Base-by-base conservation (phyloP, 2,113 vertebrate species). In the Arizona elegans region DNA sequence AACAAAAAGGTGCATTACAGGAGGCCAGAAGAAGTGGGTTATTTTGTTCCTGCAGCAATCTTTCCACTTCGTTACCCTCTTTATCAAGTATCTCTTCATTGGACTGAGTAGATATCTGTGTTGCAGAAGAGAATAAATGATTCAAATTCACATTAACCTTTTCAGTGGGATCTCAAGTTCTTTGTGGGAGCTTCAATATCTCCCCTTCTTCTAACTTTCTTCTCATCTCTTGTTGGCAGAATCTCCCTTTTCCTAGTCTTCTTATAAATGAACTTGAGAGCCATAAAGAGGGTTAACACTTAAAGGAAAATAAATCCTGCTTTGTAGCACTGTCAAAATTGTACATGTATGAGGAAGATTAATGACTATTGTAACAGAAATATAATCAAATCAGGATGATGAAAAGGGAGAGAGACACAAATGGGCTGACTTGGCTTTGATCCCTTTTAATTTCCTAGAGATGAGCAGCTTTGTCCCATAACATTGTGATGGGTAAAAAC, bases 31-130 rank as follows among this genome's bases (percentile, higher is more conserved):
- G 95, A 97, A 97, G 97, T 96, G 96, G 86, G 96, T 96, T 43
- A 96, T 97, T 97, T 96, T 97, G 97, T 95, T 94, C 96, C 85
- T 95, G 92, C 96, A 97, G 96, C 96, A 93, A 96, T 96, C 96
- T 98, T 97, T 98, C 97, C 97, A 97, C 97, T 97, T 98, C 97
- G 97, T 98, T 98, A 98, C 97, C 91, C 96, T 96, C 97, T 97
- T 98, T 98, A 98, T 98, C 97, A 97, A 98, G 96, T 98, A 97
- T 96, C 95, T 97, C 97, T 97, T 96, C 89, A 26, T 95, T 94
- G 94, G 94, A 94, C 93, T 97, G 95, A 97, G 97, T 96, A 11
- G 95, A 95, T 97, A 96, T 96, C 92, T 95, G 96, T 96, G 95
- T 93, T 13, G 95, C 92, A 92, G 96, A 96, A 96, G 96, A 94